Evolutionary conservation across 2,113 vertebrate genomes (phyloP).

Genomic region (Boulengeromyrus knoepffleri): DNA sequence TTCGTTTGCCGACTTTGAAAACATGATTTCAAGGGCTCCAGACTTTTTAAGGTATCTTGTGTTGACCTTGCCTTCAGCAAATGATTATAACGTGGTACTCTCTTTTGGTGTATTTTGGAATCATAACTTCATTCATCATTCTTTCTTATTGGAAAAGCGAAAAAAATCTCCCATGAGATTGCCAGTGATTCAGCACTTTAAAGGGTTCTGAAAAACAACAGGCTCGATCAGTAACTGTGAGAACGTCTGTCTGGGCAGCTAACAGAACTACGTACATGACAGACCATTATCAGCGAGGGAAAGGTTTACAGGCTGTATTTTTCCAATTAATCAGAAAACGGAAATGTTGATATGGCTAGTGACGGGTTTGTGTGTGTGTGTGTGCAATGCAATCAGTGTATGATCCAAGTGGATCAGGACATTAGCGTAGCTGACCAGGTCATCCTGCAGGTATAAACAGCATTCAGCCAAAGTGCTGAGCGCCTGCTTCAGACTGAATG

Average conservation of each 20-base stretch:
- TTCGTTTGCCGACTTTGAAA: slow-evolving; percentile 89
- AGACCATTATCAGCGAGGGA: background rate
- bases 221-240: background rate
- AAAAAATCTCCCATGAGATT: background rate
- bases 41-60: slow-evolving; percentile 86
- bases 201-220: background rate
- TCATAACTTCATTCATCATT: background rate
- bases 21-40: slow-evolving; percentile 95
- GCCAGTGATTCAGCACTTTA: background rate
- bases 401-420: slow-evolving; percentile 11
- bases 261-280: background rate
- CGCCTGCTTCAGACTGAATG: slow-evolving; percentile 9
- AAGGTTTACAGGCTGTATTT: background rate
- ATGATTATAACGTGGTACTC: background rate
- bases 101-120: background rate
- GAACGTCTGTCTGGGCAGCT: background rate
- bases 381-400: background rate
- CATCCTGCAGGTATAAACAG: slow-evolving; percentile 25
- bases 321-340: background rate
- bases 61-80: background rate
- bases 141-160: background rate
- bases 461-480: slow-evolving; percentile 11
- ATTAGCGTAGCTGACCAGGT: slow-evolving; percentile 28
- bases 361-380: background rate
- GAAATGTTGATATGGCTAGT: background rate